phyloP scores from a whole-genome alignment of 2,113 vertebrate genomes.

The Panthera leo region DNA sequence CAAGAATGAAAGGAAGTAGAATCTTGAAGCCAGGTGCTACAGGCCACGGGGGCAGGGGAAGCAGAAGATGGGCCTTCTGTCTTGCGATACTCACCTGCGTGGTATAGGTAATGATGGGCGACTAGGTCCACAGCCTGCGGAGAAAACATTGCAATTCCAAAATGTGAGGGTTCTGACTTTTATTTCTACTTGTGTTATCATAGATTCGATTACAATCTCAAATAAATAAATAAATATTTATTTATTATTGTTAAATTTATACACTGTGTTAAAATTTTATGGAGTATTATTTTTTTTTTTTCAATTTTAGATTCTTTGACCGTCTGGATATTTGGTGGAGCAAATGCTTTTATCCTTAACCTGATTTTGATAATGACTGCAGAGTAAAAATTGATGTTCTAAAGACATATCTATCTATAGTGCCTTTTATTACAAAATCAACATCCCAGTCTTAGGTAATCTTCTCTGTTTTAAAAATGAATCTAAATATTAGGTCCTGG shows the following conservation, averaged over 20 bases:
- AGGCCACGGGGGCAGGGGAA: background rate
- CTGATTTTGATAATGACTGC: background rate
- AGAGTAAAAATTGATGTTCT: background rate
- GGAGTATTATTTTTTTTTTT: background rate
- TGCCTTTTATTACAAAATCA: constrained; percentile 52
- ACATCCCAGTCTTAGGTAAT: constrained; percentile 69
- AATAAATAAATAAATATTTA: background rate
- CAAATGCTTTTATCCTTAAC: background rate
- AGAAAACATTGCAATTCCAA: background rate
- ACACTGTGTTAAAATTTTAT: background rate
- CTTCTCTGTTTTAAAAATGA: constrained; percentile 80
- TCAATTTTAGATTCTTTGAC: background rate
- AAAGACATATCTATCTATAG: constrained; percentile 59
- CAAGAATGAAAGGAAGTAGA: background rate
- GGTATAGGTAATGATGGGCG: rapidly evolving
- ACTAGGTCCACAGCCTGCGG: background rate
- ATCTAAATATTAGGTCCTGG: constrained; percentile 76
- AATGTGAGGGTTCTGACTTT: background rate
- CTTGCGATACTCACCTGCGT: rapidly evolving
- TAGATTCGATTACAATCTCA: background rate
- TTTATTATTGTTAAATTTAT: background rate
- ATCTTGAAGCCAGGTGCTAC: background rate
- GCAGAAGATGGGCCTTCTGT: background rate
- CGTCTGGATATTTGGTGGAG: background rate
- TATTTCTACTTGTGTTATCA: background rate